Evolutionary conservation across 2,888 invertebrate genomes (phyloP), one percentile per base, ranked within the genome.

Genomic region (Macroteleia sp.): DNA sequence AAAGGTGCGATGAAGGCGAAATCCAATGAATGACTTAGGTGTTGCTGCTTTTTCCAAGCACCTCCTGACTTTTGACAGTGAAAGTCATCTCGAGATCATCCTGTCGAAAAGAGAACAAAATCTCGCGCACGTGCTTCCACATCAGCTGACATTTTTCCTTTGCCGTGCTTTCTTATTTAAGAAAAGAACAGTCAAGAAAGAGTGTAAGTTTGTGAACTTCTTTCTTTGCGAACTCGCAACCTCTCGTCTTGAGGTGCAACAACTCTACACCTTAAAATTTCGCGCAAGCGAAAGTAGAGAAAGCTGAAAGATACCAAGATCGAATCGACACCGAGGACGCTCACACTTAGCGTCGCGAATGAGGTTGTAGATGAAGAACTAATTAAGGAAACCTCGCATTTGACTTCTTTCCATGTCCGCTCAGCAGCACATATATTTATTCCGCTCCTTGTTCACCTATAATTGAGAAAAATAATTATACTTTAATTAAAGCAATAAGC

Each of bases 261-360:
- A 32, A 50, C 50, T 76, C 64, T 46, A 56, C 62, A 64, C 66
- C 82, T 88, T 83, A 86, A 88, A 89, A 90, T 90, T 87, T 87
- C 86, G 83, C 81, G 82, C 82, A 87, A 90, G 90, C 91, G 91
- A 91, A 91, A 91, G 91, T 90, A 87, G 91, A 90, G 90, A 90
- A 91, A 91, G 91, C 86, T 84, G 83, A n/a, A n/a, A 50, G 76
- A 77, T 77, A 56, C 66, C 44, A 77, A 78, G 61, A 70, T 70
- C 54, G 46, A 54, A 61, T 64, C 44, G 48, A 46, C 54, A 57
- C 59, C 57, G 52, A 44, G 54, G 71, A 32, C 74, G 64, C 42
- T 59, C 28, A 16, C 56, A 59, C 61, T 70, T 61, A 44, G 30
- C 59, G 34, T 46, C 30, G 52, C 54, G 25, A 64, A 67, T 46